Conservation (phyloP, 2,888 invertebrate species). For the Cepaea hortensis region DNA sequence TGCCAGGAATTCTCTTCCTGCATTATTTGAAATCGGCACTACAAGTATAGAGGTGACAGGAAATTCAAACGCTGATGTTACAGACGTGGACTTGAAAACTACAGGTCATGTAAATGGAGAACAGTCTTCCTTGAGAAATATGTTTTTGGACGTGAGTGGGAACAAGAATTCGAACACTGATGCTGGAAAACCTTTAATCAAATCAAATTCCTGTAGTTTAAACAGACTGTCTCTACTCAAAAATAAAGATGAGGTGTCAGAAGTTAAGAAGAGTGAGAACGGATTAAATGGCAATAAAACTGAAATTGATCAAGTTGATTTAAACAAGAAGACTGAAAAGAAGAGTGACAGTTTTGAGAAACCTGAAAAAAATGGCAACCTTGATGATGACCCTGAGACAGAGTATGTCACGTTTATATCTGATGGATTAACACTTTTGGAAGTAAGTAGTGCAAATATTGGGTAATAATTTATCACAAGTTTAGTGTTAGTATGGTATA, state of each 20-base stretch:
- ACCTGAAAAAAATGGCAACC: background rate
- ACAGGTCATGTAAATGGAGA: background rate
- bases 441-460: conserved; percentile 11
- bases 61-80: conserved; percentile 6
- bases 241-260: background rate
- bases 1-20: background rate
- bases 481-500: background rate
- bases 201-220: background rate
- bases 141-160: background rate
- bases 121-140: background rate
- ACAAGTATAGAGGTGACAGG: background rate
- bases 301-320: background rate
- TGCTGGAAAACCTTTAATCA: background rate
- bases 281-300: background rate
- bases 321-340: background rate
- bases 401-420: conserved; percentile 1
- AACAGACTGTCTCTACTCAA: background rate
- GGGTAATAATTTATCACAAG: background rate
- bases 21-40: background rate
- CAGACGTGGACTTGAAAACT: background rate
- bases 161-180: background rate
- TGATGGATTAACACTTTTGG: conserved; percentile 12
- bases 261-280: background rate
- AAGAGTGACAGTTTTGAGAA: background rate
- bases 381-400: conserved; percentile 8